These are phyloP conservation scores for Ichneumoninae sp. DNA, from an alignment of 2,888 invertebrate species.

Conservation along the genomic window DNA sequence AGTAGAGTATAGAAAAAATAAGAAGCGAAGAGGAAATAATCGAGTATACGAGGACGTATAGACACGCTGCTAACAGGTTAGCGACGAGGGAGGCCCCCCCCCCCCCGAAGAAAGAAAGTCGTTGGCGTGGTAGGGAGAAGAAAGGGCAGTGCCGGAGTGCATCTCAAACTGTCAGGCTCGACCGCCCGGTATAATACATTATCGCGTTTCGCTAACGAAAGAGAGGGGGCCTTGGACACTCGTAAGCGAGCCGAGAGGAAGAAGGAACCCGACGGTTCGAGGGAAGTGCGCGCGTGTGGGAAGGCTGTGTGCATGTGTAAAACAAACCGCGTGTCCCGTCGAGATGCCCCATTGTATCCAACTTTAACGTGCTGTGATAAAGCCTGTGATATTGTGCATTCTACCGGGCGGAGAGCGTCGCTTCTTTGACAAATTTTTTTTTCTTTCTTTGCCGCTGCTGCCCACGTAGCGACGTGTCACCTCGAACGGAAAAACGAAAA, in stretches of 20 bases:
- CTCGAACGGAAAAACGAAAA: background rate
- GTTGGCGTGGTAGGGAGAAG: constrained; percentile 39
- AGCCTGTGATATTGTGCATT: constrained; percentile 73
- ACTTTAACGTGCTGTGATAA: constrained; percentile 73
- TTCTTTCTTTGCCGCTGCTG: background rate
- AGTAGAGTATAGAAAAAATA: constrained; percentile 15
- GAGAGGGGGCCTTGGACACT: constrained; percentile 20
- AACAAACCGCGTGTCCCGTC: background rate
- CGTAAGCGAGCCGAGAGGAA: constrained; percentile 25
- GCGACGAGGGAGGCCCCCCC: constrained; percentile 25
- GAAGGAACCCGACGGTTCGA: constrained; percentile 21
- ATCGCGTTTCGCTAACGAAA: constrained; percentile 55
- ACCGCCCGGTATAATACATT: constrained; percentile 55
- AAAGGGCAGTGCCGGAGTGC: constrained; percentile 17
- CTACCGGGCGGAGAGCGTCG: constrained; percentile 31
- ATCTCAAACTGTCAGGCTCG: constrained; percentile 61
- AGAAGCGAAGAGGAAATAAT: constrained; percentile 39
- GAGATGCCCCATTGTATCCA: constrained; percentile 53
- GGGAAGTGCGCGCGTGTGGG: constrained; percentile 10
- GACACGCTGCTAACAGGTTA: constrained; percentile 56
- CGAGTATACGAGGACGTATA: constrained; percentile 57
- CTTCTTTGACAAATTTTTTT: constrained; percentile 16
- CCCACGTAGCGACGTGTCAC: constrained; percentile 1
- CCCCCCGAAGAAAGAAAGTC: constrained; percentile 21
- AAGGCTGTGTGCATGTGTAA: constrained; percentile 30